Evolutionary conservation across 2,888 invertebrate species (phyloP).

Genomic region (Kuschelorhynchus macadamiae): DNA sequence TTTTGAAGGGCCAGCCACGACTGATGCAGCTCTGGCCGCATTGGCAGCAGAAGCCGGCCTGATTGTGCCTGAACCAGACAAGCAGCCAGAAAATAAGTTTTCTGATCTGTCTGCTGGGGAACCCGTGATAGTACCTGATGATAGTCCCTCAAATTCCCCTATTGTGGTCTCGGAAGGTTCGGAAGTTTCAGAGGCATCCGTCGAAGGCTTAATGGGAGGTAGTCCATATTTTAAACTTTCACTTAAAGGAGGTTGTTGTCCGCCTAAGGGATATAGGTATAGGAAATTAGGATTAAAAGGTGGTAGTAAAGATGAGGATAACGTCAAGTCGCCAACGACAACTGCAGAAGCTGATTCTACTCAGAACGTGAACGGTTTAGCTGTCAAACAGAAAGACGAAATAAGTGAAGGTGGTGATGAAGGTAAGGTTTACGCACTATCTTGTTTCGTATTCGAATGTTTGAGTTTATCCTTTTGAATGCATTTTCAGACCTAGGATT

Average conservation of each 20-base stretch:
- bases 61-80: constrained; percentile 69
- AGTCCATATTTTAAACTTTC: constrained; percentile 64
- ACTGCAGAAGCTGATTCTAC: constrained; percentile 61
- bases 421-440: no score
- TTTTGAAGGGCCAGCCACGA: constrained; percentile 74
- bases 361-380: constrained; percentile 43
- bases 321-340: constrained; percentile 55
- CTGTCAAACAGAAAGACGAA: constrained; percentile 37
- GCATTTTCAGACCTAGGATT: no score
- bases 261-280: constrained; percentile 52
- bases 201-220: constrained; percentile 62
- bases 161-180: constrained; percentile 44
- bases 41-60: constrained; percentile 76
- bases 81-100: constrained; percentile 48
- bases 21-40: constrained; percentile 75
- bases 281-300: constrained; percentile 63
- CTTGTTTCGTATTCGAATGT: no score
- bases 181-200: constrained; percentile 48
- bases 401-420: constrained; percentile 15
- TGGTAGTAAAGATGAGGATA: constrained; percentile 64
- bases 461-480: no score
- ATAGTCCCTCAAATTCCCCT: constrained; percentile 38
- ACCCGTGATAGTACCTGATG: constrained; percentile 45
- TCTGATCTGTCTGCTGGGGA: constrained; percentile 45
- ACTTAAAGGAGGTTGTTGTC: constrained; percentile 61